Conservation (phyloP, 2,113 vertebrate genomes). For the Zosterops borbonicus region DNA sequence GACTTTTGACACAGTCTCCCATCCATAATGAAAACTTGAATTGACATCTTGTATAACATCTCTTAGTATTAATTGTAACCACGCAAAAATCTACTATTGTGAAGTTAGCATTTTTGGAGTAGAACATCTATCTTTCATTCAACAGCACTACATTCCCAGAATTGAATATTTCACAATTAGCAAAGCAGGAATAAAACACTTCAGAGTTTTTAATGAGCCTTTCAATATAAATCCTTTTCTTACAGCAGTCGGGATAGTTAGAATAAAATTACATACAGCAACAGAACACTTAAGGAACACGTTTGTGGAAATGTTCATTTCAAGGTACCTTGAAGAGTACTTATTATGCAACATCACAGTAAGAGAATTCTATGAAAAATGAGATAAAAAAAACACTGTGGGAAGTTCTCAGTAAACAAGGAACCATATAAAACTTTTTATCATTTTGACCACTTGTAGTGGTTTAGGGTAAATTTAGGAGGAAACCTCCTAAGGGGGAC, state of each 20-base stretch:
- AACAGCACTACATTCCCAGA: neutral
- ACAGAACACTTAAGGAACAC: neutral
- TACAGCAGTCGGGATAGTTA: neutral
- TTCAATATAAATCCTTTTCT: neutral
- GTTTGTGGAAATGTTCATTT: neutral
- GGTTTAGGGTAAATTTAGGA: no score
- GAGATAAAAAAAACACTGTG: neutral
- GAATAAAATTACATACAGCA: neutral
- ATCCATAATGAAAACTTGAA: neutral
- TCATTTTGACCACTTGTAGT: neutral
- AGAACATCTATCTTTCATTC: neutral
- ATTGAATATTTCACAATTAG: neutral
- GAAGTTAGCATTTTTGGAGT: neutral
- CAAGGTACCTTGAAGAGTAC: neutral
- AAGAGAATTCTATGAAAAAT: neutral
- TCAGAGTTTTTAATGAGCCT: neutral
- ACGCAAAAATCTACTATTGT: accelerated
- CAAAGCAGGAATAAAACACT: neutral
- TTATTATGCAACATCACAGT: neutral
- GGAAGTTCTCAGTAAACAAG: neutral
- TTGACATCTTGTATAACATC: neutral
- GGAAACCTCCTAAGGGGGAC: no score
- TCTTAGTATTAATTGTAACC: neutral
- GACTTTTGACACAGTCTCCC: neutral
- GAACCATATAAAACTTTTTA: neutral